These are phyloP conservation scores for Luidia sarsii DNA, from an alignment of 53 echinoderm and acorn worm species.

Conservation along the genomic window DNA sequence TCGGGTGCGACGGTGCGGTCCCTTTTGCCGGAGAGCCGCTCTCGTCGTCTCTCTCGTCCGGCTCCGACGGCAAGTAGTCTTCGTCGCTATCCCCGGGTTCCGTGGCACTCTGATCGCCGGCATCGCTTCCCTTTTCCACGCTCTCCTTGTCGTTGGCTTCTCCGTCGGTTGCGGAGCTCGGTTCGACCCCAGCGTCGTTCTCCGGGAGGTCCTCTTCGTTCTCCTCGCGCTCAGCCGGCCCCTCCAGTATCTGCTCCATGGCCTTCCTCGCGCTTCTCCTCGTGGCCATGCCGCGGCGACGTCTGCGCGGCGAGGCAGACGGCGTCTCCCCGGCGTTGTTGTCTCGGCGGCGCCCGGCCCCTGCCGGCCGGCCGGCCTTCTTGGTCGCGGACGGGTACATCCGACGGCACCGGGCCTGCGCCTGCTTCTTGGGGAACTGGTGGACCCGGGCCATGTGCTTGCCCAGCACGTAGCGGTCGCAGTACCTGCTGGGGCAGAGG, in stretches of 20 bases:
- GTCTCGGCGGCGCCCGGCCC: neutral
- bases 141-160: neutral
- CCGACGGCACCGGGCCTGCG: neutral
- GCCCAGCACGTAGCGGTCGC: constrained; percentile 3
- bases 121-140: neutral
- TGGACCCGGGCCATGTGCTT: constrained; percentile 17
- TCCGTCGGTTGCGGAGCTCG: neutral
- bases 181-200: neutral
- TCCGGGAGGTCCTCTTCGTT: neutral
- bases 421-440: neutral
- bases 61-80: constrained; percentile 12
- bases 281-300: neutral
- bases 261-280: neutral
- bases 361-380: neutral
- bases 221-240: neutral
- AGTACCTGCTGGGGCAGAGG: constrained; percentile 25
- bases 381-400: neutral
- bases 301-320: neutral
- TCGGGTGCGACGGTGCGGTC: too few species aligned
- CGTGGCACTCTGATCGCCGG: too few species aligned
- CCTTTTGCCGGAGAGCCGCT: neutral
- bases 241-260: neutral
- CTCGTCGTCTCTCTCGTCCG: neutral
- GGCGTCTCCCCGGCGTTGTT: neutral
- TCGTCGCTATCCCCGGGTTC: constrained; percentile 32